Percentiles rank a stretch among this genome's conserved stretches.
Conservation (phyloP, 37 sponge, comb jelly and placozoan genomes). For the Bolinopsis microptera region DNA sequence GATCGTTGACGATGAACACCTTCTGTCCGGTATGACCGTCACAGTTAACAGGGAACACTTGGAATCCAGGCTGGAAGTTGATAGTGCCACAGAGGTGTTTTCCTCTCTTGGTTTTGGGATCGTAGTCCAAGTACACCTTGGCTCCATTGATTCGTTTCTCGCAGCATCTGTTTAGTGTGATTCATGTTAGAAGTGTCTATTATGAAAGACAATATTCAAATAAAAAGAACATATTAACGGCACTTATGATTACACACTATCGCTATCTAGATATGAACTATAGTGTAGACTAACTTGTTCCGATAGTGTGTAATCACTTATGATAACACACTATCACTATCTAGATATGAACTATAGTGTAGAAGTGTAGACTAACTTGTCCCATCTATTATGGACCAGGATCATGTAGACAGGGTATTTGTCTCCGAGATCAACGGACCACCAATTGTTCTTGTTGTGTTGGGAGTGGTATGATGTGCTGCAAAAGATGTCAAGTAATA, state of each 20-base stretch:
- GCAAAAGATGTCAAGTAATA: neutral
- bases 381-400: slow-evolving; percentile 1
- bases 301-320: no score
- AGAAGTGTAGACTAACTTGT: no score
- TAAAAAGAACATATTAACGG: no score
- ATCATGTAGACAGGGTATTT: neutral
- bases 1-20: neutral
- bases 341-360: neutral
- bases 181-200: no score
- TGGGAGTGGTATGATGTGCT: neutral
- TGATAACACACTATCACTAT: no score
- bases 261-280: no score
- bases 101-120: slow-evolving; percentile 5
- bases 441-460: slow-evolving; percentile 17
- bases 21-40: neutral
- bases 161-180: neutral
- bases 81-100: neutral
- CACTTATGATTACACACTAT: no score
- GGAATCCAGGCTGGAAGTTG: neutral
- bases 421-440: neutral
- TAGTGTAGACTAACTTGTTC: neutral
- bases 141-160: neutral
- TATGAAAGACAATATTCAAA: no score
- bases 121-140: slow-evolving; percentile 21
- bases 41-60: neutral